Evolutionary conservation across 2,797 vertebrate genomes (phyloP), one percentile per base, ranked within the genome.

Genomic region (Iguana delicatissima): DNA sequence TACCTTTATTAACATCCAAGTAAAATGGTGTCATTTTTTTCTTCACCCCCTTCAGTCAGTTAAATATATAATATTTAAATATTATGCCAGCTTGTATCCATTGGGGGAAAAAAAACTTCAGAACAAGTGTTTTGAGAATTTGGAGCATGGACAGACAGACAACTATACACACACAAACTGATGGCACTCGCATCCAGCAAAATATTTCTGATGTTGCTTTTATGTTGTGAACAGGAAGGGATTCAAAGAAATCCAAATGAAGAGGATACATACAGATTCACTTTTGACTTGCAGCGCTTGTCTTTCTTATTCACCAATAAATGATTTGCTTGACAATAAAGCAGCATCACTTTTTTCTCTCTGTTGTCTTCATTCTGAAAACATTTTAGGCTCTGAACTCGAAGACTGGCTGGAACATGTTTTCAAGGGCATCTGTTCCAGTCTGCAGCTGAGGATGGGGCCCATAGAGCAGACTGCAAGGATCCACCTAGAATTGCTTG

Each of bases 401-500:
- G 97, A 97, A 95, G 96, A 97, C 95, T 97, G 97, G 93, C 92
- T 95, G 95, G 93, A 96, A 98, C 84, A 72, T 96, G 95, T 98
- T 98, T 98, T 95, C 97, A 98, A 98, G 98, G 98, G 98, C 98
- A 98, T 98, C 98, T 98, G 98, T 97, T 98, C 97, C 96, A 96
- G 97, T 97, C 97, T 97, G 97, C 98, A 98, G 97, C 98, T 97
- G 97, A 98, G 97, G 98, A 97, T 95, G 94, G 95, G 96, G 93
- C 96, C 95, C 92, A 95, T 92, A 91, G 92, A 96, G 96, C 97
- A 94, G 97, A 97, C 97, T 97, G 97, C 97, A 98, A 98, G 95
- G 97, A 99, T 98, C 97, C 98, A 98, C 98, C 98, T 98, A 98
- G 98, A 98, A 98, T 99, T 98, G 98, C 98, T 99, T 97, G 98